A percentile compares a stretch with the other conserved stretches of the same genome.
These are phyloP conservation scores for Calidris pygmaea DNA, from an alignment of 2,113 vertebrate genomes.

Conservation along the genomic window DNA sequence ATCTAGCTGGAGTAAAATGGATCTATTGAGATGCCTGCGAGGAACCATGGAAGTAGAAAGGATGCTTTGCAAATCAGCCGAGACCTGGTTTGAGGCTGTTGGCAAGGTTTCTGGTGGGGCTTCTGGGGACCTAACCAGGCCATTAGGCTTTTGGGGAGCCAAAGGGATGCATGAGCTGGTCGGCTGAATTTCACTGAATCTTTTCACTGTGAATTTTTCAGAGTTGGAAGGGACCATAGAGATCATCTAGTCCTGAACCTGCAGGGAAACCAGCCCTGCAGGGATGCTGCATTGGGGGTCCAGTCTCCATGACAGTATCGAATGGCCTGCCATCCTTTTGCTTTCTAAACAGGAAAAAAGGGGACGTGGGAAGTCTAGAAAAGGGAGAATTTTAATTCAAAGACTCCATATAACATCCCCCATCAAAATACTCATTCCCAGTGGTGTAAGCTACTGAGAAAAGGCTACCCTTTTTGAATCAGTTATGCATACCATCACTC, in stretches of 20 bases:
- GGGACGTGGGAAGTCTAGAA: not conserved
- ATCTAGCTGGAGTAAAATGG: not conserved
- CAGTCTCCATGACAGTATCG: not conserved
- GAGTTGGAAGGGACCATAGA: too few relatives aligned
- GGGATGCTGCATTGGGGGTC: not conserved
- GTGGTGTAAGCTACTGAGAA: not conserved
- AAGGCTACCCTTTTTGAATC: not conserved
- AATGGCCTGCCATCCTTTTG: not conserved
- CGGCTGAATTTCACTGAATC: not conserved
- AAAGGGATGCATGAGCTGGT: not conserved
- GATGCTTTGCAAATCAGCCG: not conserved
- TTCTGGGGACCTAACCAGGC: not conserved
- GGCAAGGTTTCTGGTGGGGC: not conserved
- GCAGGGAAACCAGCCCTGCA: not conserved
- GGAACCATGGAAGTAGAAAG: not conserved
- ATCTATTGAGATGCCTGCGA: not conserved
- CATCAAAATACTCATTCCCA: not conserved
- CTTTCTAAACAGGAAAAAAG: conserved; percentile 34
- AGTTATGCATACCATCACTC: not conserved
- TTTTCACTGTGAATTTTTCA: too few relatives aligned
- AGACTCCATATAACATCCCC: not conserved
- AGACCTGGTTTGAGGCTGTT: not conserved
- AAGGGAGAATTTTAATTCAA: conserved; percentile 25
- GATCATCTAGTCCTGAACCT: not conserved
- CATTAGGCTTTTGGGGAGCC: not conserved